Conservation (phyloP, 2,113 vertebrate genomes). For the Meriones unguiculatus region DNA sequence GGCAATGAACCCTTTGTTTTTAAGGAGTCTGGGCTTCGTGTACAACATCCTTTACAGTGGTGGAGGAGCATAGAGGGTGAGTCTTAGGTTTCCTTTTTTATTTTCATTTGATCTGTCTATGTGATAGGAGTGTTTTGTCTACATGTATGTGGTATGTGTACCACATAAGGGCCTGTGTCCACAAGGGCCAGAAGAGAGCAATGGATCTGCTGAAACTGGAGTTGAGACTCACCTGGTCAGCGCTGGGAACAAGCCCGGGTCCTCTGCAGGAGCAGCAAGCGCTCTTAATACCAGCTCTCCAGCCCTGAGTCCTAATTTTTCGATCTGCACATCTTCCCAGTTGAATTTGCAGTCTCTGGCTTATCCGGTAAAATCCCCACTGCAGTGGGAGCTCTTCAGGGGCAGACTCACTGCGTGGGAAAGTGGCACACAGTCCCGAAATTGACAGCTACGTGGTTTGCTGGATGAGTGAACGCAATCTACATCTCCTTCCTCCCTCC, state of each 20-base stretch:
- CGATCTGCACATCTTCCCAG: background rate
- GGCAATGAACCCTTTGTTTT: constrained; percentile 24
- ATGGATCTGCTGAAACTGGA: background rate
- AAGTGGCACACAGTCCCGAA: background rate
- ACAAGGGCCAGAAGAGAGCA: background rate
- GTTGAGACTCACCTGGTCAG: background rate
- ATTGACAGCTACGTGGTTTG: background rate
- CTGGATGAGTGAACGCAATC: constrained; percentile 4
- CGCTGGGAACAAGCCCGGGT: background rate
- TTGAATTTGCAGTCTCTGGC: background rate
- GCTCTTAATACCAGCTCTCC: background rate
- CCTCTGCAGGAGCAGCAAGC: background rate
- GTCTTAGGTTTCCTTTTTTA: constrained; percentile 4
- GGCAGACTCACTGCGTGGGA: background rate
- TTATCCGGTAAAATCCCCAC: background rate
- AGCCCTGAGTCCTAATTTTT: background rate
- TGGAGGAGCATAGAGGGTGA: background rate
- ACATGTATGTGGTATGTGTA: background rate
- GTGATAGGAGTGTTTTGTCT: background rate
- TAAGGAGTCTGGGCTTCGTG: background rate
- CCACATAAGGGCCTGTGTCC: background rate
- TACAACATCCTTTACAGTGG: background rate
- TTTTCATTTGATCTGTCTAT: background rate
- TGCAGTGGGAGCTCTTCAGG: background rate
- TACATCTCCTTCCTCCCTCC: background rate